A percentile compares a stretch with the other conserved stretches of the same genome.
Evolutionary conservation across 2,888 invertebrate genomes (phyloP).

Genomic region (Spicauda simplicius): DNA sequence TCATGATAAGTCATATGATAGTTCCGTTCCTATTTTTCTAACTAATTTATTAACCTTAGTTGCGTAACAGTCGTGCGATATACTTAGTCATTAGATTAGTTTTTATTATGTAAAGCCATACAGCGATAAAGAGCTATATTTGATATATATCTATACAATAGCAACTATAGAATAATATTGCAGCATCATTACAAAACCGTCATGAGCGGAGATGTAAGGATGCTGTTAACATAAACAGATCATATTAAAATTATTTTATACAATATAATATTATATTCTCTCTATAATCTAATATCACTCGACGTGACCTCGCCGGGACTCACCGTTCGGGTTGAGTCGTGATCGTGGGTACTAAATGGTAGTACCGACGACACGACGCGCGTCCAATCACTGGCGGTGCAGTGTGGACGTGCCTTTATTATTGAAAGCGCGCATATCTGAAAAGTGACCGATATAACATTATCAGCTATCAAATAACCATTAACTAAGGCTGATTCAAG

Average conservation of each 20-base stretch:
- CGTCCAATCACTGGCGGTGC: constrained; percentile 51
- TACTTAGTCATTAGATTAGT: constrained; percentile 23
- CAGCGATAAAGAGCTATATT: constrained; percentile 14
- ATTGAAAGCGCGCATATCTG: constrained; percentile 80
- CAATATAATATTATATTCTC: constrained; percentile 28
- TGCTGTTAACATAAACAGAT: constrained; percentile 40
- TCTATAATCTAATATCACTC: constrained; percentile 54
- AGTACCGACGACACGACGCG: constrained; percentile 31
- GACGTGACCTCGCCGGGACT: constrained; percentile 47
- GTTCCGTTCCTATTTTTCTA: constrained; percentile 5
- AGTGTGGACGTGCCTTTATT: constrained; percentile 49
- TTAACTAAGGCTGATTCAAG: not conserved
- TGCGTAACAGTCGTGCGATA: constrained; percentile 32
- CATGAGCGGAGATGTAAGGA: not conserved
- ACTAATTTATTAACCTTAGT: constrained; percentile 16
- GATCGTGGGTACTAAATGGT: constrained; percentile 15
- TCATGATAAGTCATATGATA: constrained; percentile 20
- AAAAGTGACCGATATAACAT: not conserved
- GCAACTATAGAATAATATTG: not conserved
- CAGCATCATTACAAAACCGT: not conserved
- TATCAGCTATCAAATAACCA: not conserved
- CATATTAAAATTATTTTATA: constrained; percentile 38
- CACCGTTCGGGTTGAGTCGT: constrained; percentile 38
- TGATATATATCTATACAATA: constrained; percentile 1
- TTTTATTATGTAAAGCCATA: constrained; percentile 29